Conservation (phyloP, 2,888 invertebrate species). For the Dermolepida albohirtum region DNA sequence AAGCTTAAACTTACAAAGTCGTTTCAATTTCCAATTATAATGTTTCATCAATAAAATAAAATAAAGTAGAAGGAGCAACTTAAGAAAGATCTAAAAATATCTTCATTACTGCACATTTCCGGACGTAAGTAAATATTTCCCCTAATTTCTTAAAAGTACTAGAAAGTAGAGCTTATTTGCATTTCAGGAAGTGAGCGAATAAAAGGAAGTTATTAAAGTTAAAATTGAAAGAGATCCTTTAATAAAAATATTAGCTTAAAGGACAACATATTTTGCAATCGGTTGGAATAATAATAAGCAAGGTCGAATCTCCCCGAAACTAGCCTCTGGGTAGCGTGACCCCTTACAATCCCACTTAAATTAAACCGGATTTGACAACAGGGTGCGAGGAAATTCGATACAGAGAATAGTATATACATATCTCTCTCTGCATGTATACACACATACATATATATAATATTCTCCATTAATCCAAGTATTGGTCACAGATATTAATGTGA, state of each 20-base stretch:
- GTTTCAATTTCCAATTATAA: slow-evolving; percentile 65
- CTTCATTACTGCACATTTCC: too few species aligned
- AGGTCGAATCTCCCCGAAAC: slow-evolving; percentile 51
- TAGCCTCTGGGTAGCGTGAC: slow-evolving; percentile 55
- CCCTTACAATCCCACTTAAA: slow-evolving; percentile 61
- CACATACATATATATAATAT: slow-evolving; percentile 46
- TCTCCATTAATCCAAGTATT: slow-evolving; percentile 63
- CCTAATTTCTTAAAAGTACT: too few species aligned
- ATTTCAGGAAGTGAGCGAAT: too few species aligned
- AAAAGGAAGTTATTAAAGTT: not conserved
- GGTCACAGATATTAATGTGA: slow-evolving; percentile 63
- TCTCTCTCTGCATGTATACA: too few species aligned
- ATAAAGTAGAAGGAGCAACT: too few species aligned
- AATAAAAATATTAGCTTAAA: slow-evolving; percentile 24
- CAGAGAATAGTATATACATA: slow-evolving; percentile 45
- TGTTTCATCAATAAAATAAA: slow-evolving; percentile 41
- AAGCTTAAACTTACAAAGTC: slow-evolving; percentile 62
- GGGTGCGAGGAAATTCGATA: slow-evolving; percentile 58
- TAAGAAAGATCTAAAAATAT: too few species aligned
- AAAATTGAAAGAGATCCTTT: slow-evolving; percentile 2
- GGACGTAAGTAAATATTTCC: too few species aligned
- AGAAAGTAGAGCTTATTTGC: too few species aligned
- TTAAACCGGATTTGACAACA: slow-evolving; percentile 61
- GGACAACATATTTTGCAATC: slow-evolving; percentile 31
- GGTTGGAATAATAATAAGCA: slow-evolving; percentile 36